Evolutionary conservation across 2,888 invertebrate species (phyloP), one percentile per base, ranked within the genome.

Genomic region (Spicauda simplicius): DNA sequence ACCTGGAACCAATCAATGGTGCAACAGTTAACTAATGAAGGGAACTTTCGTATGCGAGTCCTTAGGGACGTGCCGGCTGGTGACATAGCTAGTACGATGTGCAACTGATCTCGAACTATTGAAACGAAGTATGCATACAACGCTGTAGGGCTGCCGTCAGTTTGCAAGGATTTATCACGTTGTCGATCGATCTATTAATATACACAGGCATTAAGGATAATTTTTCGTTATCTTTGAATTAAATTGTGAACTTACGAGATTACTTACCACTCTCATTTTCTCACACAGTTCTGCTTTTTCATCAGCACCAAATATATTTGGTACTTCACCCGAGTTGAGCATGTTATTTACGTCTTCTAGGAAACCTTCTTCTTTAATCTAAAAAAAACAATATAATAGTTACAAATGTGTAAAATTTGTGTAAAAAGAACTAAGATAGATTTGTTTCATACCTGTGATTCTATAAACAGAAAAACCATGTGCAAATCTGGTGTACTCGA

Each of bases 1-100:
- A 95, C 95, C 93, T 97, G 98, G 86, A 98, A 97, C 98, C 98
- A 98, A 85, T 98, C 98, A 71, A 98, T 98, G 0, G 98, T 98
- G 81, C 98, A 98, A 84, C 98, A 98, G 84, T 98, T 99, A 69
- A 98, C 97, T 20, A 99, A 95, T 0, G 98, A 96, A 0, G 98
- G 98, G 84, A 98, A 99, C 85, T 98, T 98, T 64, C 98, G 94
- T 37, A 98, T 95, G 64, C 97, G 94, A 75, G 95, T 96, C 59
- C 97, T 94, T 80, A 98, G 96, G 7, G 96, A 95, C 53, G 97
- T 97, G 5, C 98, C 98, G 73, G 98, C 98, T 0, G 96, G 98
- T 16, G 97, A 98, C 97, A 98, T 98, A 1, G 97, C 96, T 58
- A 99, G 87, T 7, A 97, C 96, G 55, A 98, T 95, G 82, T 99